Evolutionary conservation across 2,797 vertebrate species (phyloP).

Genomic region (Spinus pinus): DNA sequence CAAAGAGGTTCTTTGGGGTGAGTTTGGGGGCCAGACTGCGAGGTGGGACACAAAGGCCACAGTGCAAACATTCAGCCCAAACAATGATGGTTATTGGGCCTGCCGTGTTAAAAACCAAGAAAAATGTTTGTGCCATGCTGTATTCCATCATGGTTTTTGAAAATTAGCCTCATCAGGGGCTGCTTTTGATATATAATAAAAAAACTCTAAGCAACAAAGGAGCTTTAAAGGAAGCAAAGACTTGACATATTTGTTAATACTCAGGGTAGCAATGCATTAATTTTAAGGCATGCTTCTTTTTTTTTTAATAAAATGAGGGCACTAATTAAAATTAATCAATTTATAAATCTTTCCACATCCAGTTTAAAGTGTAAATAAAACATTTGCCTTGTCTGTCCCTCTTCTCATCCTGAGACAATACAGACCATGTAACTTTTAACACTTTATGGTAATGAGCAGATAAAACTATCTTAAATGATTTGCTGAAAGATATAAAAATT

Average conservation of each 20-base stretch:
- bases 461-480: not conserved
- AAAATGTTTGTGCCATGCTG: not conserved
- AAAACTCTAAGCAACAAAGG: not conserved
- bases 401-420: not conserved
- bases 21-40: accelerated
- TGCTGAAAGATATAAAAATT: not conserved
- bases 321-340: conserved; percentile 56
- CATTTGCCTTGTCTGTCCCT: not conserved
- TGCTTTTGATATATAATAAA: not conserved
- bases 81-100: not conserved
- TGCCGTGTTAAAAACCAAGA: not conserved
- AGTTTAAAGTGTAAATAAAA: conserved; percentile 43
- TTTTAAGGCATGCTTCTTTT: conserved; percentile 20
- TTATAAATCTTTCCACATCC: conserved; percentile 28
- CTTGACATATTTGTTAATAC: conserved; percentile 11
- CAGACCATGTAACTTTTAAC: conserved; percentile 11
- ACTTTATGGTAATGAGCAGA: not conserved
- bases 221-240: conserved; percentile 5
- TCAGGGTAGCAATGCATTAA: conserved; percentile 14
- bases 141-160: not conserved
- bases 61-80: not conserved
- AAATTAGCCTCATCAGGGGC: not conserved
- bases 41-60: not conserved
- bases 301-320: not conserved
- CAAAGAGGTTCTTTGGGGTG: not conserved